phyloP scores from a whole-genome alignment of 30 jellyfish, hydroid and myxozoan genomes.

The Euphysa ruthae region DNA sequence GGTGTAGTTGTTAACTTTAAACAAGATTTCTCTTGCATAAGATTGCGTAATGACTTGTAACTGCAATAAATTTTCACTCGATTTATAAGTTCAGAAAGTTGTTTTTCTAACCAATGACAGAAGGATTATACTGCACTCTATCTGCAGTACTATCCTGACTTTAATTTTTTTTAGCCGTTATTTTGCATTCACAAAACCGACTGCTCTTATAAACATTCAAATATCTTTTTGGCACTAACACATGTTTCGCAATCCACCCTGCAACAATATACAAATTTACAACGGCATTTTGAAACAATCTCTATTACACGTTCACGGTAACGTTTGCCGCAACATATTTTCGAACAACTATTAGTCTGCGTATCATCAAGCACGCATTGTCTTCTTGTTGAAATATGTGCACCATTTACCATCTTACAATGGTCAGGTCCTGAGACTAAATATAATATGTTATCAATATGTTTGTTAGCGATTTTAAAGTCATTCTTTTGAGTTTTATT shows the following conservation, averaged over 20 bases:
- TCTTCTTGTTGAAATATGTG: constrained; percentile 49
- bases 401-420: neutral
- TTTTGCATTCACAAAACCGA: too few relatives aligned
- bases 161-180: too few relatives aligned
- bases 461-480: too few relatives aligned
- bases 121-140: neutral
- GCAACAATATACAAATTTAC: constrained; percentile 85
- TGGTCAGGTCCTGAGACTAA: constrained; percentile 53
- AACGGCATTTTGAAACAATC: constrained; percentile 53
- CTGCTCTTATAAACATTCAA: constrained; percentile 25
- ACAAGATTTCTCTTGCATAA: too few relatives aligned
- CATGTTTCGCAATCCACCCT: constrained; percentile 70
- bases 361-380: constrained; percentile 54
- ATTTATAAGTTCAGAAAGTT: too few relatives aligned
- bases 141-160: too few relatives aligned
- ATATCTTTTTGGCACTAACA: constrained; percentile 4
- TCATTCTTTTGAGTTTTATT: too few relatives aligned
- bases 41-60: too few relatives aligned
- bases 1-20: too few relatives aligned
- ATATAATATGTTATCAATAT: constrained; percentile 42
- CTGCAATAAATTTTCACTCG: too few relatives aligned
- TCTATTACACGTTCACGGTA: constrained; percentile 48
- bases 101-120: neutral
- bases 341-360: constrained; percentile 67
- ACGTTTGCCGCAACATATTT: constrained; percentile 86